Conservation (phyloP, 2,888 invertebrate genomes). For the Spodoptera picta region DNA sequence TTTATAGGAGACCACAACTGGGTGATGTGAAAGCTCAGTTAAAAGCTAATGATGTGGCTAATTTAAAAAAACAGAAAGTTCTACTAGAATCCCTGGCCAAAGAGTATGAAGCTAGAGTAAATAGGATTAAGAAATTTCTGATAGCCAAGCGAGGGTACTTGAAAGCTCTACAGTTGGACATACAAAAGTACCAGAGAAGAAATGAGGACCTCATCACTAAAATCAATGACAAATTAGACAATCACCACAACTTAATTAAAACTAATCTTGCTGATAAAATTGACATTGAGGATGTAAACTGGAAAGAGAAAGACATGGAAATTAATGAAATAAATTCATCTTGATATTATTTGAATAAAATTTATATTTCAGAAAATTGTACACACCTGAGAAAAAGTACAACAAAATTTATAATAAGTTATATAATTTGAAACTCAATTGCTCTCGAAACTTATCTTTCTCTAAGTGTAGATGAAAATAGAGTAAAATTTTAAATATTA, state of each 20-base stretch:
- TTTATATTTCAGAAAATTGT: constrained; percentile 88
- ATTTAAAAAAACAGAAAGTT: constrained; percentile 77
- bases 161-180: constrained; percentile 81
- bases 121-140: constrained; percentile 74
- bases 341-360: constrained; percentile 81
- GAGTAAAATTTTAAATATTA: constrained; percentile 75
- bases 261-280: constrained; percentile 58
- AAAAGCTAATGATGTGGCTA: constrained; percentile 76
- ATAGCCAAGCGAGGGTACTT: constrained; percentile 80
- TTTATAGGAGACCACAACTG: constrained; percentile 80
- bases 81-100: constrained; percentile 76
- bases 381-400: constrained; percentile 87
- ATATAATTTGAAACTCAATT: constrained; percentile 77
- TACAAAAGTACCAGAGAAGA: constrained; percentile 82
- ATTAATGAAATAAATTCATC: constrained; percentile 71
- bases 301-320: constrained; percentile 72
- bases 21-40: constrained; percentile 78
- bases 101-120: constrained; percentile 79
- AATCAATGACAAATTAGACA: constrained; percentile 74
- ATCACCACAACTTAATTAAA: constrained; percentile 68
- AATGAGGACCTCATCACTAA: constrained; percentile 76
- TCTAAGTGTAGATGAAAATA: constrained; percentile 82
- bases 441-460: constrained; percentile 73
- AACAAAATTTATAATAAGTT: constrained; percentile 79
- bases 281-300: constrained; percentile 67